These are phyloP conservation scores for Melanotaenia pygmaea DNA, from an alignment of 2,797 vertebrate genomes.

Conservation along the genomic window DNA sequence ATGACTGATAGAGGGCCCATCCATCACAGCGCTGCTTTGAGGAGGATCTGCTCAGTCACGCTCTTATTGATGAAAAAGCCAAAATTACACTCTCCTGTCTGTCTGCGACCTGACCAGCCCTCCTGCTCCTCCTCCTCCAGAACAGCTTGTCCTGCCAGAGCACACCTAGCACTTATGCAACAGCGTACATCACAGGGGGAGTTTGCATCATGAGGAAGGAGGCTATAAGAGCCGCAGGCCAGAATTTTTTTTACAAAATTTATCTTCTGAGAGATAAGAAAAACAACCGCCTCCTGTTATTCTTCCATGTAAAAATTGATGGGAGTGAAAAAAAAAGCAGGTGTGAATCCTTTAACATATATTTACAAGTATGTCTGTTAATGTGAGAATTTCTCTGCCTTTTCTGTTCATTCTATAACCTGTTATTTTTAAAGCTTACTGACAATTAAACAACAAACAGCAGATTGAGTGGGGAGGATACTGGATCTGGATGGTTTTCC, in stretches of 20 bases:
- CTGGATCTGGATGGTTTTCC: background rate
- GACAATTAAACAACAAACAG: no score
- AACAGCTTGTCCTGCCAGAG: conserved; percentile 69
- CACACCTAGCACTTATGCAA: conserved; percentile 66
- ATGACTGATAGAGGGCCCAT: conserved; percentile 34
- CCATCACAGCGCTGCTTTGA: conserved; percentile 20
- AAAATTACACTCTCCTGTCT: conserved; percentile 12
- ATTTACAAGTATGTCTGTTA: no score
- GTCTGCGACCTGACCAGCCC: conserved; percentile 17
- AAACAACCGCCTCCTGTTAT: conserved; percentile 1
- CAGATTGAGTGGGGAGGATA: no score
- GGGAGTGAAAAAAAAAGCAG: background rate
- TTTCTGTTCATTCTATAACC: no score
- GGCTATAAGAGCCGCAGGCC: conserved; percentile 13
- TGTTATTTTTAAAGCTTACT: no score
- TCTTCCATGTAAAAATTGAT: background rate
- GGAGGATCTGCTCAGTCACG: conserved; percentile 16
- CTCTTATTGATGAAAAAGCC: conserved; percentile 13
- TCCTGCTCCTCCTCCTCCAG: conserved; percentile 15
- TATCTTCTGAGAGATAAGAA: conserved; percentile 10
- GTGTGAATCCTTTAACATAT: background rate
- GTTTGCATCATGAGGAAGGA: conserved; percentile 24
- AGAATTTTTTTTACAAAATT: background rate
- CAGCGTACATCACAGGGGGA: conserved; percentile 24
- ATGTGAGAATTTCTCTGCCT: no score